Percentiles rank a stretch among this genome's conserved stretches.
Conservation (phyloP, 2,113 vertebrate species). For the Micronycteris hirsuta region DNA sequence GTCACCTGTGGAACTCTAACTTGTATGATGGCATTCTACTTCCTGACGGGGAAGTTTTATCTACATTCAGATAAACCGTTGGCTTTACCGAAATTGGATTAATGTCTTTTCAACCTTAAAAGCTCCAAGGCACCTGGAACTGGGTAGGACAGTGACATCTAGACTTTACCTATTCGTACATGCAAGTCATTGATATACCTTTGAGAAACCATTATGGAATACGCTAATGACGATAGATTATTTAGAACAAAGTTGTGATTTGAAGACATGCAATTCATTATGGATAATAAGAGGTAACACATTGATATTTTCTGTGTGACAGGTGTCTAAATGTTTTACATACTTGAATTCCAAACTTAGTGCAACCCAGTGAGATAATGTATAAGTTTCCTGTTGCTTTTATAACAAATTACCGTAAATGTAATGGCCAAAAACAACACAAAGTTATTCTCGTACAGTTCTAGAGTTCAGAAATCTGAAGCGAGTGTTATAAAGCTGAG, state of each 20-base stretch:
- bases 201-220: neutral
- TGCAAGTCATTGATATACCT: neutral
- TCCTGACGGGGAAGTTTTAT: neutral
- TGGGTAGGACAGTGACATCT: neutral
- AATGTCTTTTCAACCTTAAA: neutral
- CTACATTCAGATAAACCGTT: neutral
- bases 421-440: neutral
- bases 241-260: neutral
- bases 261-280: neutral
- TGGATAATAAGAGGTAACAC: neutral
- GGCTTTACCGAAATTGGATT: neutral
- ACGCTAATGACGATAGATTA: neutral
- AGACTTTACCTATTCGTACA: neutral
- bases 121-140: neutral
- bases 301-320: neutral
- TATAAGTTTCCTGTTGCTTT: neutral
- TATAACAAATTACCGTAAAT: neutral
- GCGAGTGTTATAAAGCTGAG: neutral
- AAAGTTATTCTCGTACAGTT: neutral
- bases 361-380: neutral
- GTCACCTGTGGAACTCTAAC: neutral
- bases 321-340: neutral
- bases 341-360: neutral
- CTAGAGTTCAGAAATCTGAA: neutral
- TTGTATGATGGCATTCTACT: neutral